These are phyloP conservation scores for Urocynchramus pylzowi DNA, from an alignment of 2,113 vertebrate genomes.

Conservation along the genomic window DNA sequence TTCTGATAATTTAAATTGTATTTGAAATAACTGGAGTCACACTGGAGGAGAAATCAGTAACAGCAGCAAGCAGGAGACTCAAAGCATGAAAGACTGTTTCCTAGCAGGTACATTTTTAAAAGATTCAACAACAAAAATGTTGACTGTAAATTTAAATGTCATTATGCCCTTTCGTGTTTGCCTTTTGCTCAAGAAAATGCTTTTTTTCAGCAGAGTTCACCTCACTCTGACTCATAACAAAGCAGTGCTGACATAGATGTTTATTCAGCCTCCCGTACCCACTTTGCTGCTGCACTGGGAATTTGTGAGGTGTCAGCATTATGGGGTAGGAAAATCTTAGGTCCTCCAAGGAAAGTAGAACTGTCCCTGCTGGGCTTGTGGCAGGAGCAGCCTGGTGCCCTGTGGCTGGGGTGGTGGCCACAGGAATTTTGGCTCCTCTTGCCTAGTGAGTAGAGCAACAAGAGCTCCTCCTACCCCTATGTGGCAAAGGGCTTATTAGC, in stretches of 20 bases:
- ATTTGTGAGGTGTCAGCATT: background rate
- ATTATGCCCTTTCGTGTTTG: background rate
- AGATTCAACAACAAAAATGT: background rate
- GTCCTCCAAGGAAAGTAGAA: background rate
- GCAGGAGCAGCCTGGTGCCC: background rate
- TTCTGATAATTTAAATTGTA: background rate
- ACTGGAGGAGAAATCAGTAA: background rate
- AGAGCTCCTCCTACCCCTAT: background rate
- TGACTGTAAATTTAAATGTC: background rate
- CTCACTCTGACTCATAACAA: background rate
- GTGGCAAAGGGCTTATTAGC: background rate
- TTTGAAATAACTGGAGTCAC: background rate
- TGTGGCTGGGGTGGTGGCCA: background rate
- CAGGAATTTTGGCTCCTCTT: background rate
- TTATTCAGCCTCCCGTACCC: background rate
- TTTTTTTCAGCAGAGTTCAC: background rate
- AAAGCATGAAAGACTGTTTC: background rate
- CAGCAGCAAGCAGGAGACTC: background rate
- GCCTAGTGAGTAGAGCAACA: background rate
- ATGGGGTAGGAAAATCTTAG: background rate
- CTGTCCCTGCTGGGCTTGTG: background rate
- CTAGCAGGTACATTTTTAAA: background rate
- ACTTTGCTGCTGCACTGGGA: background rate
- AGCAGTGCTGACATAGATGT: fast-evolving
- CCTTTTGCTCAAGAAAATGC: background rate